Conservation (phyloP, 2,797 vertebrate genomes). For the Carcharodon carcharias region DNA sequence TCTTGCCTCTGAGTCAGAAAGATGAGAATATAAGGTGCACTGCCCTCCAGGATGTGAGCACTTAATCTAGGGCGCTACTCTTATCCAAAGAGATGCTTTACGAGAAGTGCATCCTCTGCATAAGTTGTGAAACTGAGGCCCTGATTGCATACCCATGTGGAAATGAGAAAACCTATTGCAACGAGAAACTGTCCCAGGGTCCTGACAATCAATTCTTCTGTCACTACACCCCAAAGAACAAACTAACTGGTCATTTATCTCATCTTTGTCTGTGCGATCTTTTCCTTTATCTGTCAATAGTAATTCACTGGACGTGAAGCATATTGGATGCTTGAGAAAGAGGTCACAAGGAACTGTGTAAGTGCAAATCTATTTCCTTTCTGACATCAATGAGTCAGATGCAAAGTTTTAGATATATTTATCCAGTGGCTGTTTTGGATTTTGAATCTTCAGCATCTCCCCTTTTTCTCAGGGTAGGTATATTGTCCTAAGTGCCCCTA, state of each 20-base stretch:
- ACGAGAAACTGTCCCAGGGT: too few relatives aligned
- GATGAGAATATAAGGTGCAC: not conserved
- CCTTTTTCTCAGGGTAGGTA: too few relatives aligned
- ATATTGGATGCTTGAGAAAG: too few relatives aligned
- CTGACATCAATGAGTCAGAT: not conserved
- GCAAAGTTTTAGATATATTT: not conserved
- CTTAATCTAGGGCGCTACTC: not conserved
- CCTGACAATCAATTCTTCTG: too few relatives aligned
- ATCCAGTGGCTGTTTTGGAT: not conserved
- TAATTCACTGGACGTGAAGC: too few relatives aligned
- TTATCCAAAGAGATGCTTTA: not conserved
- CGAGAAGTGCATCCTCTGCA: not conserved
- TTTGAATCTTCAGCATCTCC: not conserved
- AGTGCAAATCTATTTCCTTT: not conserved
- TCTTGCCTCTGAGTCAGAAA: not conserved
- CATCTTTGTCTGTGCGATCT: not conserved
- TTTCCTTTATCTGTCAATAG: not conserved
- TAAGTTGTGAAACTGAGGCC: not conserved
- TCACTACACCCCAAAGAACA: not conserved
- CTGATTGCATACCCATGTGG: not conserved
- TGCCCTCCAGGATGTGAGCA: not conserved
- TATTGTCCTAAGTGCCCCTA: too few relatives aligned
- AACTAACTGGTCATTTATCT: not conserved
- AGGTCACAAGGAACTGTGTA: too few relatives aligned
- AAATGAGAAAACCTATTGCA: too few relatives aligned